These are phyloP conservation scores for Thyatira batis DNA, from an alignment of 2,888 invertebrate genomes.

Conservation along the genomic window DNA sequence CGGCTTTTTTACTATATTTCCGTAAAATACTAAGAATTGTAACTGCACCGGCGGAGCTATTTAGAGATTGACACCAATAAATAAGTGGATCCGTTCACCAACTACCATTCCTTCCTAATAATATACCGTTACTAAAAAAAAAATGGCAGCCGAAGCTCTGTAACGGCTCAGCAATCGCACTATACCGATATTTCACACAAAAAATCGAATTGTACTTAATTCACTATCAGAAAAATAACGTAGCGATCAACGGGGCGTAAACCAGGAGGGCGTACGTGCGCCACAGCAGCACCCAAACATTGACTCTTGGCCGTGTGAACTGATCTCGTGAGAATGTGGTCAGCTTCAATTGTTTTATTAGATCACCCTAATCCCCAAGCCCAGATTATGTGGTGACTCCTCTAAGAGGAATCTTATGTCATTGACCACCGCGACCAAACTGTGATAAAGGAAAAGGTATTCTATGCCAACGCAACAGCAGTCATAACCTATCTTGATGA, in stretches of 20 bases:
- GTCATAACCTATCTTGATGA: not conserved
- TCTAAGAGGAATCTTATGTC: not conserved
- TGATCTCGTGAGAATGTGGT: slow-evolving; percentile 72
- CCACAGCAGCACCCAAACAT: slow-evolving; percentile 53
- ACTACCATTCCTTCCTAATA: slow-evolving; percentile 9
- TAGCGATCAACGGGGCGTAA: slow-evolving; percentile 68
- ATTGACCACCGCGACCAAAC: not conserved
- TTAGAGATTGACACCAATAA: not conserved
- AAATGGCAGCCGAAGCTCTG: slow-evolving; percentile 20
- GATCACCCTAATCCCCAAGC: slow-evolving; percentile 19
- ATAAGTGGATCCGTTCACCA: not conserved
- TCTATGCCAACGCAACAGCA: not conserved
- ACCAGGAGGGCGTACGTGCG: slow-evolving; percentile 66
- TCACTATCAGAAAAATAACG: not conserved
- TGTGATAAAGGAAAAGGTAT: not conserved
- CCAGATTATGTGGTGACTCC: slow-evolving; percentile 2
- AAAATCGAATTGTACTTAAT: slow-evolving; percentile 21
- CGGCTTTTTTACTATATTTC: too few relatives aligned
- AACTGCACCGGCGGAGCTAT: not conserved
- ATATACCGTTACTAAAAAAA: slow-evolving; percentile 24
- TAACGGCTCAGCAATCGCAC: slow-evolving; percentile 36
- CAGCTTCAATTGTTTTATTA: slow-evolving; percentile 36
- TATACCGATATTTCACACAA: slow-evolving; percentile 36
- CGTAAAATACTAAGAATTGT: too few relatives aligned
- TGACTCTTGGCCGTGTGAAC: slow-evolving; percentile 55